Evolutionary conservation across 2,797 vertebrate species (phyloP).

Genomic region (Acridotheres tristis): DNA sequence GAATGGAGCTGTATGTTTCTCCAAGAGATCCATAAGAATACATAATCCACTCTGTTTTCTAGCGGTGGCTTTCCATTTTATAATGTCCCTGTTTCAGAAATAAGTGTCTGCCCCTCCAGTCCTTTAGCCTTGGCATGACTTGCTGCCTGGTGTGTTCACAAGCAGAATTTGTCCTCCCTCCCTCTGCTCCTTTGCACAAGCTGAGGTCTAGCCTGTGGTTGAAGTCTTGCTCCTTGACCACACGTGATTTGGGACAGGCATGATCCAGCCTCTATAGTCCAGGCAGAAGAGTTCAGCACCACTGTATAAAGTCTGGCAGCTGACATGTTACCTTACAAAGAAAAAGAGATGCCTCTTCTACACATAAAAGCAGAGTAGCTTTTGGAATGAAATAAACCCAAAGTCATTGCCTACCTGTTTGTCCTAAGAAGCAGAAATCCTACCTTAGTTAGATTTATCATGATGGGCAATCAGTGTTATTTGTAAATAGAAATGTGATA

Average conservation of each 20-base stretch:
- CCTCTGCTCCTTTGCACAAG: neutral
- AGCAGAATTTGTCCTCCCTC: neutral
- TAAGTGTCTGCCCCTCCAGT: neutral
- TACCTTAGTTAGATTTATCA: neutral
- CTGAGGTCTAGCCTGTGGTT: neutral
- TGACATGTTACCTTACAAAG: neutral
- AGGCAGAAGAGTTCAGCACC: neutral
- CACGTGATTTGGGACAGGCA: rapidly evolving
- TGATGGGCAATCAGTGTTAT: neutral
- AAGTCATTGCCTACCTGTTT: neutral
- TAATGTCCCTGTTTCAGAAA: neutral
- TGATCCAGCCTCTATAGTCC: rapidly evolving
- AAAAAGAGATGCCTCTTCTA: rapidly evolving
- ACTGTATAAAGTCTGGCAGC: neutral
- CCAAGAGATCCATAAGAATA: neutral
- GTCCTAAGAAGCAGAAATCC: neutral
- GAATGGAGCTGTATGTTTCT: neutral
- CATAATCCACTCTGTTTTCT: neutral
- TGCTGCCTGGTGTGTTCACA: neutral
- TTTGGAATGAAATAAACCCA: neutral
- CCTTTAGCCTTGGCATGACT: neutral
- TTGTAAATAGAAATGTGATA: neutral
- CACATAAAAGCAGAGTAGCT: neutral
- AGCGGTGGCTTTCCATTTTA: neutral
- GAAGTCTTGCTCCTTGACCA: neutral